phyloP scores from a whole-genome alignment of 2,113 vertebrate species.

The Antigone vipio region DNA sequence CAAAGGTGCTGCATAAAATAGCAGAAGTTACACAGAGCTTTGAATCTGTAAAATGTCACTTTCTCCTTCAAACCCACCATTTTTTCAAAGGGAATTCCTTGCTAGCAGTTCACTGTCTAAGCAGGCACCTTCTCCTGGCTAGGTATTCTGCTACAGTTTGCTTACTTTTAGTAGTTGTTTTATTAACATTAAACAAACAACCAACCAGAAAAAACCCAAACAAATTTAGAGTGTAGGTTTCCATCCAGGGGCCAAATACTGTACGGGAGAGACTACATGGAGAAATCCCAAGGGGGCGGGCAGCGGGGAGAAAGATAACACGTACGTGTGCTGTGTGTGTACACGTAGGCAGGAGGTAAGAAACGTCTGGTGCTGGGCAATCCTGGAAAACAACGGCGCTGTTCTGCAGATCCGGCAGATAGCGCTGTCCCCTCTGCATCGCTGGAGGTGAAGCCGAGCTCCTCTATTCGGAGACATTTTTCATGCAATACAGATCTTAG shows the following conservation, averaged over 20 bases:
- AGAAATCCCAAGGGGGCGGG: background rate
- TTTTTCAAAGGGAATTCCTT: background rate
- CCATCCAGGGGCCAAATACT: background rate
- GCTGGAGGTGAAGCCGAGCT: background rate
- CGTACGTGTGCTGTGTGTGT: accelerated
- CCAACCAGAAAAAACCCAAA: background rate
- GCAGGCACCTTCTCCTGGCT: background rate
- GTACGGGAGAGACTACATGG: background rate
- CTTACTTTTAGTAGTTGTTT: background rate
- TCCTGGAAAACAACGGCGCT: accelerated
- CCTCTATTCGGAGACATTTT: accelerated
- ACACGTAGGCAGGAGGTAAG: accelerated
- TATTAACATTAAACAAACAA: background rate
- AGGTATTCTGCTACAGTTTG: background rate
- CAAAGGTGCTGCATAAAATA: background rate
- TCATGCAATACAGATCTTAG: accelerated
- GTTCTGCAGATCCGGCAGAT: background rate
- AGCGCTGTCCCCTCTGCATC: background rate
- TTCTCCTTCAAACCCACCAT: background rate
- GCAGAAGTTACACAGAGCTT: background rate
- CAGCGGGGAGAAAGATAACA: background rate
- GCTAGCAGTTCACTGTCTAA: background rate
- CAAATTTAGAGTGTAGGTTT: accelerated
- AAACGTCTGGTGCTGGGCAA: accelerated
- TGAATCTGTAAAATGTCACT: background rate